A percentile compares a stretch with the other conserved stretches of the same genome.
Evolutionary conservation across 2,797 vertebrate genomes (phyloP).

Genomic region (Pipistrellus pygmaeus): DNA sequence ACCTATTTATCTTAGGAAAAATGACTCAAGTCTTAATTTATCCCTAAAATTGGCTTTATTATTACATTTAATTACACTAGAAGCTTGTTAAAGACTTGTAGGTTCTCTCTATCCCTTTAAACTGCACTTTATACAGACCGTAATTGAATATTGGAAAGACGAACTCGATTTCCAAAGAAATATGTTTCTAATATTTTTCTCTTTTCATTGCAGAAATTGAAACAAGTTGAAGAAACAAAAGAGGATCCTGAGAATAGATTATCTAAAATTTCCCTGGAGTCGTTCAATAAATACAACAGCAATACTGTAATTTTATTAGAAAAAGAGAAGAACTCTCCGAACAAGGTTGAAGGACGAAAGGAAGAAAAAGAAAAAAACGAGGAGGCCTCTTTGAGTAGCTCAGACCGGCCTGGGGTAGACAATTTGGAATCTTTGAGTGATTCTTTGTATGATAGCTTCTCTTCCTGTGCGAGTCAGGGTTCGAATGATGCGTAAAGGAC

Average conservation of each 20-base stretch:
- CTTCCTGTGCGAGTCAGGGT: constrained; percentile 93
- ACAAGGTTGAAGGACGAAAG: constrained; percentile 83
- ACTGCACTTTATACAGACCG: constrained; percentile 71
- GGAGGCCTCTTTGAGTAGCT: constrained; percentile 86
- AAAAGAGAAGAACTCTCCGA: constrained; percentile 83
- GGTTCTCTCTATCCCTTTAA: constrained; percentile 78
- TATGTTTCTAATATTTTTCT: constrained; percentile 85
- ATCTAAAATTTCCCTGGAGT: constrained; percentile 91
- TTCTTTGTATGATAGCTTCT: constrained; percentile 95
- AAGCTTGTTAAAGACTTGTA: constrained; percentile 81
- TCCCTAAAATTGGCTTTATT: constrained; percentile 83
- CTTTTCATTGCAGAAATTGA: constrained; percentile 90
- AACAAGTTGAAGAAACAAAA: constrained; percentile 88
- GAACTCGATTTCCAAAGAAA: constrained; percentile 85
- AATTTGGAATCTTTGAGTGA: constrained; percentile 92
- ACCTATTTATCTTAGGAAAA: constrained; percentile 85
- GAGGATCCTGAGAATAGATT: constrained; percentile 86
- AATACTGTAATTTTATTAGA: constrained; percentile 87
- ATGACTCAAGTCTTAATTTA: constrained; percentile 85
- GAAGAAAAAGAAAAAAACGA: constrained; percentile 86
- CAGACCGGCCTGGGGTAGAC: constrained; percentile 85
- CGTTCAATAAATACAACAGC: constrained; percentile 92
- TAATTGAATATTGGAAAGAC: constrained; percentile 79
- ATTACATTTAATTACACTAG: constrained; percentile 83
- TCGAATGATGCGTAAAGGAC: constrained; percentile 90